Evolutionary conservation across 2,888 invertebrate species (phyloP).

Genomic region (Caenorhabditis afra): DNA sequence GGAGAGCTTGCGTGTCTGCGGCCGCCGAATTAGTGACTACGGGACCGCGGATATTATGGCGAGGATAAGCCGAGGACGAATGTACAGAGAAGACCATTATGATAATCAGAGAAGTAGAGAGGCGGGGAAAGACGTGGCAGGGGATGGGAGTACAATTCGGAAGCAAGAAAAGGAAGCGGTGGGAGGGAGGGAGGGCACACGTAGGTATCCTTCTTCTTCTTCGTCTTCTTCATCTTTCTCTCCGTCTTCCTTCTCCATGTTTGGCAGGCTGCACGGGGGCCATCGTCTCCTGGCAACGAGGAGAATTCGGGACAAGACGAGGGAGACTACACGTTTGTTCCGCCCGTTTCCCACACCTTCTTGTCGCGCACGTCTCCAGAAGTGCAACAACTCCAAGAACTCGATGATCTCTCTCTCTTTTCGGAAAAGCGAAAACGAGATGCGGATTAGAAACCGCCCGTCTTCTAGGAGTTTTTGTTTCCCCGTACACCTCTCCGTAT

Average conservation of each 20-base stretch:
- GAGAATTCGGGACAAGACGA: conserved; percentile 4
- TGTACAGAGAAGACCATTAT: not conserved
- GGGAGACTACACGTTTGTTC: not conserved
- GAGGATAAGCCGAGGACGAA: not conserved
- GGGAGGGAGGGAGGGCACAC: not conserved
- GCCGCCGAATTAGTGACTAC: not conserved
- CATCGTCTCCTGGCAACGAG: conserved; percentile 16
- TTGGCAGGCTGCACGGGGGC: not conserved
- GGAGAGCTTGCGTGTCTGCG: not conserved
- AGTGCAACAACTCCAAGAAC: too few species aligned
- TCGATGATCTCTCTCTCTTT: not conserved
- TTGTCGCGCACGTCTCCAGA: too few species aligned
- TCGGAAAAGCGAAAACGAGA: not conserved
- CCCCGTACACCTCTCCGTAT: too few species aligned
- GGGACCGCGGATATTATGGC: not conserved
- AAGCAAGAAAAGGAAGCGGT: not conserved
- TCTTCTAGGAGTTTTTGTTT: too few species aligned
- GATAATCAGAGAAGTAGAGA: not conserved
- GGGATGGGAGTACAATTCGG: not conserved
- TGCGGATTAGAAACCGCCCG: too few species aligned
- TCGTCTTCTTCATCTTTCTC: too few species aligned
- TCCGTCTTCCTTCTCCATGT: not conserved
- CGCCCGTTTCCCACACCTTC: conserved; percentile 2
- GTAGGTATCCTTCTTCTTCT: not conserved
- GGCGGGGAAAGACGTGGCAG: not conserved